Evolutionary conservation across 2,113 vertebrate genomes (phyloP).

Genomic region (Excalfactoria chinensis): DNA sequence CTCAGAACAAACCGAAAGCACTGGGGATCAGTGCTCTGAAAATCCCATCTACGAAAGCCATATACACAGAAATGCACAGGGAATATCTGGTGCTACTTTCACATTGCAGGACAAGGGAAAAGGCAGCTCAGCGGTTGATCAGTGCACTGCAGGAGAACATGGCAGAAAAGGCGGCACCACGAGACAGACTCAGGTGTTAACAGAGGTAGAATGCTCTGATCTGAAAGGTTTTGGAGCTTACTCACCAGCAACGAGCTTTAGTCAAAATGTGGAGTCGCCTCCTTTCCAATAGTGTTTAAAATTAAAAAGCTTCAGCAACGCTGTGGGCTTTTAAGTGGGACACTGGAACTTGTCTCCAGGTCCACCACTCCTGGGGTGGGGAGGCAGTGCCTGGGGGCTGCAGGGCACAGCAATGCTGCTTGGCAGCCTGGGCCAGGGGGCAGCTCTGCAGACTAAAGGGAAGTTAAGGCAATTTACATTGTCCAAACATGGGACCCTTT

Average conservation of each 20-base stretch:
- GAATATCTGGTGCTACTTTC: conserved; percentile 72
- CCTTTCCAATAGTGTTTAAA: neutral
- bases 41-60: conserved; percentile 79
- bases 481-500: neutral
- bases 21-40: conserved; percentile 80
- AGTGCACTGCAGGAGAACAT: conserved; percentile 21
- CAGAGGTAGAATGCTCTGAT: conserved; percentile 46
- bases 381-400: no score
- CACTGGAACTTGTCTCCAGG: neutral
- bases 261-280: neutral
- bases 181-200: neutral
- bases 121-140: conserved; percentile 76
- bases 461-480: rapidly evolving
- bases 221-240: conserved; percentile 67
- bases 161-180: conserved; percentile 62
- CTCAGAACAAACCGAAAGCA: conserved; percentile 79
- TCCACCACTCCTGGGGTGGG: neutral
- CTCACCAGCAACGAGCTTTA: neutral
- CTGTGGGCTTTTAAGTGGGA: neutral
- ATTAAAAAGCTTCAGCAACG: neutral
- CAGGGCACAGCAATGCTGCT: no score
- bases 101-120: conserved; percentile 70
- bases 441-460: neutral
- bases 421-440: neutral
- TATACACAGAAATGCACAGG: conserved; percentile 75